These are phyloP conservation scores for Cryptotermes secundus DNA, from an alignment of 1,140 invertebrate species.

Conservation along the genomic window DNA sequence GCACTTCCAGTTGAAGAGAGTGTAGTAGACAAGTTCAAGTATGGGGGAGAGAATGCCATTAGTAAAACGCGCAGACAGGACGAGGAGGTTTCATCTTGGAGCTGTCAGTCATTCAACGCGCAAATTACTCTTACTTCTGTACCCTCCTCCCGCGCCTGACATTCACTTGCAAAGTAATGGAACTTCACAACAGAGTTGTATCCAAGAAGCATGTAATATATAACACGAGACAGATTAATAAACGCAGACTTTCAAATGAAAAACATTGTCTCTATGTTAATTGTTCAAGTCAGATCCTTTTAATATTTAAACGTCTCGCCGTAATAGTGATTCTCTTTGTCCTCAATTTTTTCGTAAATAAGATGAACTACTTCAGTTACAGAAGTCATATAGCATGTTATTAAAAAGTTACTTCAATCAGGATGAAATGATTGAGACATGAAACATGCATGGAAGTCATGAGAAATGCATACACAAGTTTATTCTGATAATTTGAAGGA, in stretches of 20 bases:
- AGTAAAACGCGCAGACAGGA: constrained; percentile 10
- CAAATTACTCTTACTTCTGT: constrained; percentile 14
- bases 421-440: no score
- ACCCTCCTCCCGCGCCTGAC: not conserved
- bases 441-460: no score
- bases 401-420: no score
- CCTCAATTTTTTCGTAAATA: no score
- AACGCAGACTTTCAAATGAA: not conserved
- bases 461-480: no score
- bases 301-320: no score
- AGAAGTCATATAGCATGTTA: no score
- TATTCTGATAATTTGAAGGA: no score
- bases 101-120: constrained; percentile 14
- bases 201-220: not conserved
- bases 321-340: no score
- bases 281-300: not conserved
- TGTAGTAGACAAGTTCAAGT: not conserved
- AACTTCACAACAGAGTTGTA: not conserved
- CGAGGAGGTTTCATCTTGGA: not conserved
- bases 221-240: constrained; percentile 1
- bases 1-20: not conserved
- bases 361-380: no score
- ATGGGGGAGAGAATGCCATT: not conserved
- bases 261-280: not conserved
- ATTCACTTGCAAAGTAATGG: not conserved